These are phyloP conservation scores for Lissonota sp. DNA, from an alignment of 2,888 invertebrate genomes.

Conservation along the genomic window DNA sequence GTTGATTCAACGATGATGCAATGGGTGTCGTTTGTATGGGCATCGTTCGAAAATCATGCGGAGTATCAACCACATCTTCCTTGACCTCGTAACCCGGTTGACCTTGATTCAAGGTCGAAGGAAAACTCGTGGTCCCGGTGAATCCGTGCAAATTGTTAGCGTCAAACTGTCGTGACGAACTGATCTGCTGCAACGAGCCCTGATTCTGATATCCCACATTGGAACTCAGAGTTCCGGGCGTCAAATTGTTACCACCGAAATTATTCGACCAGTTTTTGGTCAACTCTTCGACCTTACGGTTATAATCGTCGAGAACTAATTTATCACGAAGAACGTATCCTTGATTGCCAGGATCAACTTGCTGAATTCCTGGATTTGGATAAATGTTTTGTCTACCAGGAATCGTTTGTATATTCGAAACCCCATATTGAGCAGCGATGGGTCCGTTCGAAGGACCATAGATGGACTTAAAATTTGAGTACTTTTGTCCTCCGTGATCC, in stretches of 20 bases:
- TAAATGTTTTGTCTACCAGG: constrained; percentile 44
- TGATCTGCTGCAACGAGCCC: neutral
- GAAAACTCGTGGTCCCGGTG: neutral
- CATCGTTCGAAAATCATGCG: constrained; percentile 70
- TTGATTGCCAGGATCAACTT: constrained; percentile 67
- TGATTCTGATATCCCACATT: constrained; percentile 26
- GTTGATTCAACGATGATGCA: constrained; percentile 17
- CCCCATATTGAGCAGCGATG: neutral
- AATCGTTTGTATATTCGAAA: neutral
- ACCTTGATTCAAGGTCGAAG: constrained; percentile 1
- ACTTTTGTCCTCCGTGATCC: constrained; percentile 10
- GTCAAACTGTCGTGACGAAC: constrained; percentile 28
- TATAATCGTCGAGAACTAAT: constrained; percentile 76
- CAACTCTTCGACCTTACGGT: constrained; percentile 76
- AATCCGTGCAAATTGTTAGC: constrained; percentile 11
- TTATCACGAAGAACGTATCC: constrained; percentile 76
- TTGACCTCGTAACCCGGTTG: constrained; percentile 75
- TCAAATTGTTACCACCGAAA: constrained; percentile 15
- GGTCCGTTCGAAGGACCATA: constrained; percentile 5
- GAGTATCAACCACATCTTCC: constrained; percentile 74
- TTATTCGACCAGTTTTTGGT: constrained; percentile 76
- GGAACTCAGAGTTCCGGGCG: constrained; percentile 43
- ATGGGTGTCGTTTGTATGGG: constrained; percentile 63
- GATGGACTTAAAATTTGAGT: neutral
- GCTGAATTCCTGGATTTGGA: constrained; percentile 56